Evolutionary conservation across 2,888 invertebrate species (phyloP).

Genomic region (Crepidodera aurea): DNA sequence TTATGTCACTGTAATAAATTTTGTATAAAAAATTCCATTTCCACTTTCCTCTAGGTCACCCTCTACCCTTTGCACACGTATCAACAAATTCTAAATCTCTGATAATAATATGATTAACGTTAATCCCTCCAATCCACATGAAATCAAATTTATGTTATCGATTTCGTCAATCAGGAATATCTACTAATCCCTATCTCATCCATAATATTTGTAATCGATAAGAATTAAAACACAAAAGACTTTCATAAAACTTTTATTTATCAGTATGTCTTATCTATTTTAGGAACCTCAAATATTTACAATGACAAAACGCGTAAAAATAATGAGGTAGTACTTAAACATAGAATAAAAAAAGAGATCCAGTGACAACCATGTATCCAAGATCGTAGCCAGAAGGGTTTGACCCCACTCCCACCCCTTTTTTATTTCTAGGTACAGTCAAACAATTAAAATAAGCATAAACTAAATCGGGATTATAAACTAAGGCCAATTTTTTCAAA

Average conservation of each 20-base stretch:
- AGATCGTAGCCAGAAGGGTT: no score
- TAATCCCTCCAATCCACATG: slow-evolving; percentile 13
- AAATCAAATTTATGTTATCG: slow-evolving; percentile 21
- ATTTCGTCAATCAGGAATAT: slow-evolving; percentile 14
- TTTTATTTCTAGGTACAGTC: no score
- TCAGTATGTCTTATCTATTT: slow-evolving; percentile 30
- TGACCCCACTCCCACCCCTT: no score
- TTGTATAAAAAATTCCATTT: no score
- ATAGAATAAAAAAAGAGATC: slow-evolving; percentile 35
- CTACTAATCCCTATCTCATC: slow-evolving; percentile 4
- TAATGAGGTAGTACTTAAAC: slow-evolving; percentile 52
- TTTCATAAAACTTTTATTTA: slow-evolving; percentile 41
- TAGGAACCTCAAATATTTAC: slow-evolving; percentile 58
- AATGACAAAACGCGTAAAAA: slow-evolving; percentile 45
- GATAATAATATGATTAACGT: slow-evolving; percentile 3
- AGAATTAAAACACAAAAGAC: slow-evolving; percentile 25
- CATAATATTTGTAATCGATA: slow-evolving; percentile 4
- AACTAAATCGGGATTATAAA: no score
- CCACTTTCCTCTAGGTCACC: no score
- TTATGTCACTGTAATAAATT: no score
- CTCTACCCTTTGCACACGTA: no score
- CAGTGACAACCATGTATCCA: slow-evolving; percentile 31
- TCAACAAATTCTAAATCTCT: slow-evolving; percentile 6
- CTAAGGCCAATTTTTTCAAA: no score
- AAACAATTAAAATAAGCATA: no score